Conservation (phyloP, 2,888 invertebrate genomes). For the Eurytoma californica region DNA sequence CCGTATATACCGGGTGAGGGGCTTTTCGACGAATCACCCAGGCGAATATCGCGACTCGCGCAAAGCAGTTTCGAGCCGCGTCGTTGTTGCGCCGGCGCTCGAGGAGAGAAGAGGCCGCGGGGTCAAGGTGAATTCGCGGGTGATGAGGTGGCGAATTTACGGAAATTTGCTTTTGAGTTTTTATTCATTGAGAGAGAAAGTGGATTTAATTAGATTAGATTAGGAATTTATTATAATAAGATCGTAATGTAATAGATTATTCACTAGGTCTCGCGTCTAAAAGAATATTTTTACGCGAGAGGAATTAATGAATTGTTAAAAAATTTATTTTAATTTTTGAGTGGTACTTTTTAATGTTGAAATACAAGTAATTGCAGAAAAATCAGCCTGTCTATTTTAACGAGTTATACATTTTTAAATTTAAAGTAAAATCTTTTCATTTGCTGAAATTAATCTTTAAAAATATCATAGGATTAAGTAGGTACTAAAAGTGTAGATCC, state of each 20-base stretch:
- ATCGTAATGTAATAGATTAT: no score
- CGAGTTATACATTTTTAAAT: not conserved
- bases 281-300: no score
- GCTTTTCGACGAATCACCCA: slow-evolving; percentile 20
- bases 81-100: not conserved
- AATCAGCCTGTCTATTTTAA: not conserved
- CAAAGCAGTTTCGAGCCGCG: not conserved
- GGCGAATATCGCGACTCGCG: not conserved
- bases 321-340: not conserved
- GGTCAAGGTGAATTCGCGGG: not conserved
- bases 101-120: not conserved
- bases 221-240: no score
- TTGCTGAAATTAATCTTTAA: no score
- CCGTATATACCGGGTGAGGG: not conserved
- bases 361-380: not conserved
- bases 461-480: no score
- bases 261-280: no score
- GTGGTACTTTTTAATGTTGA: not conserved
- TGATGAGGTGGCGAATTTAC: not conserved
- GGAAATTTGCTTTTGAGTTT: no score
- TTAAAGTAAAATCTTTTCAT: not conserved
- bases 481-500: no score
- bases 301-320: no score
- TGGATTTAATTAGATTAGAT: no score
- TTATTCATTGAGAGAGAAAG: no score